These are phyloP conservation scores for Botia almorhae DNA, from an alignment of 2,797 vertebrate genomes.

Conservation along the genomic window DNA sequence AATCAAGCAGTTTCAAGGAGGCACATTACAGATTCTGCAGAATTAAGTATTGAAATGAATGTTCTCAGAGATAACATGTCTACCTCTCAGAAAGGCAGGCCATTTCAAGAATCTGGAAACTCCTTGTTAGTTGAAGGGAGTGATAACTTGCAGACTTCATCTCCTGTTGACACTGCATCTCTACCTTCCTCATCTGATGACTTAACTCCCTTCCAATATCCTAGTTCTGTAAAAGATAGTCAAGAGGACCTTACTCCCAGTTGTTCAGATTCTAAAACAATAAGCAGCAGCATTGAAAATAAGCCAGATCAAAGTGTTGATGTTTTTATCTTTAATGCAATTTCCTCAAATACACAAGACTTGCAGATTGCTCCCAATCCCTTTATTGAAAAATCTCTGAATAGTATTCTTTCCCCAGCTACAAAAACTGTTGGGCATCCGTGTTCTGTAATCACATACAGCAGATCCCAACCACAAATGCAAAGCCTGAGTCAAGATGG, in stretches of 20 bases:
- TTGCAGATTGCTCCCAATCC: slow-evolving; percentile 68
- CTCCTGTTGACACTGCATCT: slow-evolving; percentile 66
- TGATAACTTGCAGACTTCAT: slow-evolving; percentile 70
- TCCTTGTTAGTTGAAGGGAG: slow-evolving; percentile 63
- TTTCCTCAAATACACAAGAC: slow-evolving; percentile 68
- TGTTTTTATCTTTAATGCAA: slow-evolving; percentile 62
- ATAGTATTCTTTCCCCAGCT: slow-evolving; percentile 69
- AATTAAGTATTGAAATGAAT: slow-evolving; percentile 59
- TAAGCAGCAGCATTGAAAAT: slow-evolving; percentile 70
- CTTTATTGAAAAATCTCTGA: slow-evolving; percentile 73
- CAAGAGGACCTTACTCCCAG: slow-evolving; percentile 30
- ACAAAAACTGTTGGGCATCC: slow-evolving; percentile 73
- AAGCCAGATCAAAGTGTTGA: slow-evolving; percentile 76
- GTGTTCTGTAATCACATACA: slow-evolving; percentile 70
- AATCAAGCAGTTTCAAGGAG: slow-evolving; percentile 70
- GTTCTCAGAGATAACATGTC: slow-evolving; percentile 65
- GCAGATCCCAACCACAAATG: slow-evolving; percentile 60
- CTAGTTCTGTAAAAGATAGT: slow-evolving; percentile 50
- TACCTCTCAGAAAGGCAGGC: slow-evolving; percentile 65
- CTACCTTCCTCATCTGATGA: slow-evolving; percentile 73
- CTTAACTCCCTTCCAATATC: slow-evolving; percentile 75
- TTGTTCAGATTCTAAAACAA: slow-evolving; percentile 51
- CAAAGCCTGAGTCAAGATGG: slow-evolving; percentile 38
- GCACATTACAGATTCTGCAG: slow-evolving; percentile 71
- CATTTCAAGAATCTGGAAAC: slow-evolving; percentile 65